These are phyloP conservation scores for Drosophila nigromelanica DNA, from an alignment of 1,140 invertebrate genomes.

Conservation along the genomic window DNA sequence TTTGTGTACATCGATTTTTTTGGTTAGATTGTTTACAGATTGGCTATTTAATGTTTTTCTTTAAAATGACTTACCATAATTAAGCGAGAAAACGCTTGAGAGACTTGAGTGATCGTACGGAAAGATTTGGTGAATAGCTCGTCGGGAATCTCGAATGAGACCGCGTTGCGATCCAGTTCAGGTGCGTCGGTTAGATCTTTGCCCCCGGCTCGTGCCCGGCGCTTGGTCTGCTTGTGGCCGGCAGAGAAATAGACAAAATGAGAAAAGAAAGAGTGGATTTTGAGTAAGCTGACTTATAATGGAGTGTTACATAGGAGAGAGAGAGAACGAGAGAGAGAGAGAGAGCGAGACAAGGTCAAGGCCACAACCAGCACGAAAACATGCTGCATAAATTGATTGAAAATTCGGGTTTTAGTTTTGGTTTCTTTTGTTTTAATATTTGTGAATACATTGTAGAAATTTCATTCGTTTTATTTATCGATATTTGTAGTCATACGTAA, in stretches of 20 bases:
- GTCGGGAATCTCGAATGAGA: slow-evolving; percentile 87
- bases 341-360: slow-evolving; percentile 46
- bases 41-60: too few relatives aligned
- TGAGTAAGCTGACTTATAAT: slow-evolving; percentile 34
- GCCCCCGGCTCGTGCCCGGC: slow-evolving; percentile 38
- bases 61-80: slow-evolving; percentile 87
- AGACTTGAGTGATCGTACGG: slow-evolving; percentile 88
- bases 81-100: slow-evolving; percentile 87
- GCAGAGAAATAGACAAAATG: slow-evolving; percentile 14
- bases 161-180: slow-evolving; percentile 87
- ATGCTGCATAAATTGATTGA: slow-evolving; percentile 1
- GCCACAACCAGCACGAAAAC: neutral
- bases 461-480: slow-evolving; percentile 20
- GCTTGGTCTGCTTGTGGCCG: slow-evolving; percentile 26
- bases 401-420: slow-evolving; percentile 41
- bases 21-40: too few relatives aligned
- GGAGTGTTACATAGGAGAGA: neutral
- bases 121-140: slow-evolving; percentile 89
- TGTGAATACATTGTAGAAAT: slow-evolving; percentile 1
- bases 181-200: slow-evolving; percentile 86
- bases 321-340: too few relatives aligned
- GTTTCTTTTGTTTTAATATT: slow-evolving; percentile 5
- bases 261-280: slow-evolving; percentile 15
- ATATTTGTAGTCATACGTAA: slow-evolving; percentile 23
- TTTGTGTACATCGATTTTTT: too few relatives aligned